Evolutionary conservation across 2,113 vertebrate genomes (phyloP).

Genomic region (Myrmecobius fasciatus): DNA sequence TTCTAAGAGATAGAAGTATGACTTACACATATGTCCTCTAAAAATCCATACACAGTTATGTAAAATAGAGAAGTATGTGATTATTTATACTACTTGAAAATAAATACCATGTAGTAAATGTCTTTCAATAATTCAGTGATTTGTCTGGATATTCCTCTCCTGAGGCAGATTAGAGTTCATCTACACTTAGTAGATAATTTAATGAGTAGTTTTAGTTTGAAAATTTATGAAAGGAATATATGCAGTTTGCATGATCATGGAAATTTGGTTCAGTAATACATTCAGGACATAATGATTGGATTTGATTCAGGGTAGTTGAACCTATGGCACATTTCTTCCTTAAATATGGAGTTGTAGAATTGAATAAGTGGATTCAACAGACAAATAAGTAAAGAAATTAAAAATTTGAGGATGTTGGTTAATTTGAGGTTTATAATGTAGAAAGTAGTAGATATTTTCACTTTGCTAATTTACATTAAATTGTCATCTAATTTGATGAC

Average conservation of each 20-base stretch:
- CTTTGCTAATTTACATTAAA: not conserved
- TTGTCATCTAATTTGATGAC: conserved; percentile 1
- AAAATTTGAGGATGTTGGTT: not conserved
- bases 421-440: not conserved
- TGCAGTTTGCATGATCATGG: not conserved
- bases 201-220: not conserved
- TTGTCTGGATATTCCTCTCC: not conserved
- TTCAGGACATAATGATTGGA: not conserved
- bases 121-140: not conserved
- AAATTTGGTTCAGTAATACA: not conserved
- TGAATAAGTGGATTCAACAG: not conserved
- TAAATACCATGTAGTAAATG: not conserved
- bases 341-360: not conserved
- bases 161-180: not conserved
- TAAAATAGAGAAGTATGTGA: not conserved
- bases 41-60: not conserved
- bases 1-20: not conserved
- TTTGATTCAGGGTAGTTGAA: not conserved
- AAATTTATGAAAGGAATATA: not conserved
- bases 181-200: not conserved
- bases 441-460: not conserved
- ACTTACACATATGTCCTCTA: not conserved
- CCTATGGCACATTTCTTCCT: not conserved
- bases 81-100: not conserved
- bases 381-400: not conserved